These are phyloP conservation scores for Furcula furcula DNA, from an alignment of 2,888 invertebrate genomes.

Conservation along the genomic window DNA sequence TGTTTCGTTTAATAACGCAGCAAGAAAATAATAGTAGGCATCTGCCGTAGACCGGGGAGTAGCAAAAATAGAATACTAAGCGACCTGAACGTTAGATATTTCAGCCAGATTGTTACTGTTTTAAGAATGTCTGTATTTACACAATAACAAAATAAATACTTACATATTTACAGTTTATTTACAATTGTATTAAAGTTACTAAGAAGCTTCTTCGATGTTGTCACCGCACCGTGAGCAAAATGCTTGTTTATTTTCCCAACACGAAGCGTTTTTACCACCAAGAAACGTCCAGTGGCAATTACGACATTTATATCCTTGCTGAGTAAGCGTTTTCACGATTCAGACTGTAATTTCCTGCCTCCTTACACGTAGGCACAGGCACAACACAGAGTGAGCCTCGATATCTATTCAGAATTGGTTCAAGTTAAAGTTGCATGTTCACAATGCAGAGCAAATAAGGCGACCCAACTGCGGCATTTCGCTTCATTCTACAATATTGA, in stretches of 20 bases:
- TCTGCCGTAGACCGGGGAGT: too few species aligned
- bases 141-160: too few species aligned
- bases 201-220: too few species aligned
- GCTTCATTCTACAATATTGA: conserved; percentile 55
- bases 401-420: conserved; percentile 64
- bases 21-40: too few species aligned
- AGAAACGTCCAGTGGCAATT: conserved; percentile 11
- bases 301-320: conserved; percentile 43
- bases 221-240: too few species aligned
- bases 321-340: conserved; percentile 59
- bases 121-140: too few species aligned
- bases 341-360: conserved; percentile 68
- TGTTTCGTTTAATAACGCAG: background rate
- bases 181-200: too few species aligned
- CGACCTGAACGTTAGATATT: too few species aligned
- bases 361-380: conserved; percentile 30
- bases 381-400: conserved; percentile 44
- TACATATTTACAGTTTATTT: too few species aligned
- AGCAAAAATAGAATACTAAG: too few species aligned
- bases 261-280: background rate
- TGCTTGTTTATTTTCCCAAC: too few species aligned
- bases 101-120: too few species aligned
- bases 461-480: conserved; percentile 47
- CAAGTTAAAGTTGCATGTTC: conserved; percentile 71
- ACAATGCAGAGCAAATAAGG: conserved; percentile 68